Evolutionary conservation across 2,888 invertebrate genomes (phyloP).

Genomic region (Macropis europaea): DNA sequence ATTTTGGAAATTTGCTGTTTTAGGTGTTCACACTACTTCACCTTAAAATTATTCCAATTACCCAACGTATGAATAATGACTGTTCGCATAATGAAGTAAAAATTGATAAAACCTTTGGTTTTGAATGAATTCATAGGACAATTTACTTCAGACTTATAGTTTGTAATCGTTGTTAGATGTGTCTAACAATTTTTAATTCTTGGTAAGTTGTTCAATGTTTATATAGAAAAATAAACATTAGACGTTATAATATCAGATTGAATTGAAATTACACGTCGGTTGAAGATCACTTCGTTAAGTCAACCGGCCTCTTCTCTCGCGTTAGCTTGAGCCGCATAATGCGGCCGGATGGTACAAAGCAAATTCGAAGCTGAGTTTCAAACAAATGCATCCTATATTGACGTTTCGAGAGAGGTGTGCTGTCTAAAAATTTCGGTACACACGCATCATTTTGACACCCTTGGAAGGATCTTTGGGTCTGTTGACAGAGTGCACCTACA

Average conservation of each 20-base stretch:
- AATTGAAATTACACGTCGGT: not conserved
- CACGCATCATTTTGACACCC: conserved; percentile 5
- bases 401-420: conserved; percentile 15
- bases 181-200: too few species aligned
- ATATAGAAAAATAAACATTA: not conserved
- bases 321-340: conserved; percentile 8
- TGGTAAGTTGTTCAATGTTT: too few species aligned
- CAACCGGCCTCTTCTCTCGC: conserved; percentile 28
- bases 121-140: too few species aligned
- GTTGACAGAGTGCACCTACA: not conserved
- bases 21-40: too few species aligned
- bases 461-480: not conserved
- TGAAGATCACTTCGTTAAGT: conserved; percentile 38
- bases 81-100: too few species aligned
- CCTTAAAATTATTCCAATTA: too few species aligned
- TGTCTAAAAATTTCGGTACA: conserved; percentile 35
- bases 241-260: not conserved
- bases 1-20: too few species aligned
- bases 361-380: conserved; percentile 33
- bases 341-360: conserved; percentile 33
- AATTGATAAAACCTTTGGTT: too few species aligned
- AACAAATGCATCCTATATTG: conserved; percentile 29
- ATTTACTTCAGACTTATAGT: too few species aligned
- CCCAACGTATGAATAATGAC: too few species aligned
- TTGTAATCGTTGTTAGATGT: too few species aligned